Evolutionary conservation across 2,797 vertebrate species (phyloP).

Genomic region (Moxostoma hubbsi): DNA sequence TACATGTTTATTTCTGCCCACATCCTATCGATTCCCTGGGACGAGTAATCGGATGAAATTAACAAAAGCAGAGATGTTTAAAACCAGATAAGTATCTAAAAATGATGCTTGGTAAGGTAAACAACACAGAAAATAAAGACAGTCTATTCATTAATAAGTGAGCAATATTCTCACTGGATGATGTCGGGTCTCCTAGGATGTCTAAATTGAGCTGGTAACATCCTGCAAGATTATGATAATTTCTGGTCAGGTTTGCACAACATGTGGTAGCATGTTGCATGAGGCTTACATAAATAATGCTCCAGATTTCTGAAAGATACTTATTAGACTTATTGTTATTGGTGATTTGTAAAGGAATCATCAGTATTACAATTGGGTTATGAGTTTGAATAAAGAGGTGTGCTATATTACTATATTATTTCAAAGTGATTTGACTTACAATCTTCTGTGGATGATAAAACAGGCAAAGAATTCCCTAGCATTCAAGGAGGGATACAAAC

Average conservation of each 20-base stretch:
- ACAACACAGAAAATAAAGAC: conserved; percentile 3
- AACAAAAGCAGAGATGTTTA: conserved; percentile 41
- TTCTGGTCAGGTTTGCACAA: neutral
- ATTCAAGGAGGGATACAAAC: no score
- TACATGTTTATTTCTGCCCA: conserved; percentile 55
- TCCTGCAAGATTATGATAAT: conserved; percentile 12
- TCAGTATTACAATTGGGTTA: no score
- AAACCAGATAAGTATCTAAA: conserved; percentile 44
- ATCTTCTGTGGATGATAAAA: no score
- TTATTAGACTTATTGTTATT: neutral
- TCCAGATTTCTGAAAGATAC: conserved; percentile 20
- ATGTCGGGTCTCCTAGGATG: neutral
- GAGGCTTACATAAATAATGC: conserved; percentile 16
- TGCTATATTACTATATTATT: no score
- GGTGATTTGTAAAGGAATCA: no score
- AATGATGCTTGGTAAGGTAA: conserved; percentile 35
- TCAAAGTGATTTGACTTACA: no score
- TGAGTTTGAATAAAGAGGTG: no score
- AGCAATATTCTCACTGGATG: conserved; percentile 27
- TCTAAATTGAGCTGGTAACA: conserved; percentile 1
- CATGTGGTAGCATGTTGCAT: conserved; percentile 8
- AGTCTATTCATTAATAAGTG: conserved; percentile 24
- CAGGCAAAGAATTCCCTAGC: no score
- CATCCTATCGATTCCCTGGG: conserved; percentile 51
- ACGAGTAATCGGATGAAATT: conserved; percentile 37